Base-by-base conservation (phyloP, 2,113 vertebrate genomes). In the Passer domesticus region DNA sequence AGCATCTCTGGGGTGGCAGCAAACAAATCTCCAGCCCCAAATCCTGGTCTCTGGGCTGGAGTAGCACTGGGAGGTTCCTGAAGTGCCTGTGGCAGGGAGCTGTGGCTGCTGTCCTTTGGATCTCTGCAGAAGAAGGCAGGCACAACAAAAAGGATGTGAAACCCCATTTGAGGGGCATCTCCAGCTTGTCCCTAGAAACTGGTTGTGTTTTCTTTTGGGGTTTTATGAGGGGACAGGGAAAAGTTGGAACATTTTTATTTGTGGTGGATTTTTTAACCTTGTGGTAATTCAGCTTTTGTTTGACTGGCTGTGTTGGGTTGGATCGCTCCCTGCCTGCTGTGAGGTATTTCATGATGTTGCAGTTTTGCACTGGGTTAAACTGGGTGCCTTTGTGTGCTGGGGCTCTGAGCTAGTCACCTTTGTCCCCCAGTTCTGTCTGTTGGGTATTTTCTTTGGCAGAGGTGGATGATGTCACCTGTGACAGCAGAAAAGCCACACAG, bases 371-470 rank as follows among this genome's bases (percentile, higher is more conserved):
- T 84, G 49, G 44, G 44, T 17, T 50, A 15, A 41, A 23, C 33
- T 55, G 80, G 16, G 3, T 50, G 49, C 24, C 30, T 13, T 3
- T 28, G 25, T 15, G 10, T 33, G 13, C 39, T 50, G 0, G 0
- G 25, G 23, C 74, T 81, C 31, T 0, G 9, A 15, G 28, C 27
- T 20, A 49, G 14, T 19, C 7, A 3, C 10, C 22, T 46, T 50
- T 60, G n/a, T 52, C 46, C 74, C 46, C 60, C n/a, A 44, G 16
- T 15, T 56, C 47, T 73, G 22, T 8, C 50, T 39, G 39, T 6
- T 0, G 0, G 22, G 23, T 31, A 1, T 30, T 66, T 74, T 33
- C 4, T 25, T 63, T 70, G 74, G 15, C 14, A 33, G 27, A 58
- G 28, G 30, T 23, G 41, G 55, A 47, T 8, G 13, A 13, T 30